These are phyloP conservation scores for Phoxinus phoxinus DNA, from an alignment of 2,113 vertebrate species.

Conservation along the genomic window DNA sequence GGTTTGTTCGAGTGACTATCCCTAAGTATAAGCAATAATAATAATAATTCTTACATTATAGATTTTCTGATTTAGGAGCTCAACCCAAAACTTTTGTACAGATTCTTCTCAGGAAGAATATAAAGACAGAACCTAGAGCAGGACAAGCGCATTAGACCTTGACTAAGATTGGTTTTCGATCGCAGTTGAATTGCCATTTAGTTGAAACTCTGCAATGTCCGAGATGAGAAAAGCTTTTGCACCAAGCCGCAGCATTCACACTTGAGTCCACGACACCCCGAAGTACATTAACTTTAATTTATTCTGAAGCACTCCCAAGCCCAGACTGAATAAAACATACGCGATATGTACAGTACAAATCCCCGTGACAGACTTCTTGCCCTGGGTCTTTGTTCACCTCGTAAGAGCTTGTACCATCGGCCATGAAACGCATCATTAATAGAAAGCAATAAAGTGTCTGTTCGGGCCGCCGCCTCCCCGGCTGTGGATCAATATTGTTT, in stretches of 20 bases:
- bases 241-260: background rate
- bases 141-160: constrained; percentile 27
- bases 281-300: constrained; percentile 27
- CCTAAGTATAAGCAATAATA: background rate
- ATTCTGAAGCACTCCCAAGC: background rate
- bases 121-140: background rate
- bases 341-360: background rate
- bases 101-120: background rate
- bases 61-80: background rate
- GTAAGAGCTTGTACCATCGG: constrained; percentile 11
- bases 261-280: background rate
- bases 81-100: constrained; percentile 19
- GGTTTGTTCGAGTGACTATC: background rate
- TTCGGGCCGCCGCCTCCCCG: background rate
- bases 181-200: constrained; percentile 28
- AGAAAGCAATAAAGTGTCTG: constrained; percentile 38
- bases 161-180: constrained; percentile 40
- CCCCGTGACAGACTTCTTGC: background rate
- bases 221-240: constrained; percentile 24
- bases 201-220: constrained; percentile 19
- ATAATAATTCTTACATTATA: background rate
- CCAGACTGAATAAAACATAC: background rate
- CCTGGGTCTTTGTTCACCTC: constrained; percentile 38
- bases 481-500: constrained; percentile 39
- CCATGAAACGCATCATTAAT: constrained; percentile 45